Evolutionary conservation across 2,113 vertebrate genomes (phyloP).

Genomic region (Bambusicola thoracicus): DNA sequence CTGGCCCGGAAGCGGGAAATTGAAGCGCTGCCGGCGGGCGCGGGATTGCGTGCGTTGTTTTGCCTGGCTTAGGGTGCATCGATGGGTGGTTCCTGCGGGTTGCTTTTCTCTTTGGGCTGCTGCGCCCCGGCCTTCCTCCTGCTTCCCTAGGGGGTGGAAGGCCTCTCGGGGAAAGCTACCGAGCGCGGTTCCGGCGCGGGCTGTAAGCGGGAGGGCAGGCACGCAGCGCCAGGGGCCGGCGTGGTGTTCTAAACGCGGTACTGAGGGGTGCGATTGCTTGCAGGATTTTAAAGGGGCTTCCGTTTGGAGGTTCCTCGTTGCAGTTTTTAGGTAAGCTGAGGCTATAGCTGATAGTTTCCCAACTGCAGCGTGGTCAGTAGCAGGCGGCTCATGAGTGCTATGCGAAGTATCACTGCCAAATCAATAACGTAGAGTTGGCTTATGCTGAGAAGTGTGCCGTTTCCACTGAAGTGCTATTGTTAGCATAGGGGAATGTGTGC

Average conservation of each 20-base stretch:
- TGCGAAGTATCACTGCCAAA: background rate
- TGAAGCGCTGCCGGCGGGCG: background rate
- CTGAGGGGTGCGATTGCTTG: background rate
- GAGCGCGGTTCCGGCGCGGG: background rate
- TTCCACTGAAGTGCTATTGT: constrained; percentile 11
- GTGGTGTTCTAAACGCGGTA: no score
- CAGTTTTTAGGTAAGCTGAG: background rate
- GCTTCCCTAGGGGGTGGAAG: background rate
- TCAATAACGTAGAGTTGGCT: background rate
- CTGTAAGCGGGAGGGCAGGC: background rate
- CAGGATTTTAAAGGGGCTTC: background rate
- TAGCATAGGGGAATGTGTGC: background rate
- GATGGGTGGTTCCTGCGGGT: no score
- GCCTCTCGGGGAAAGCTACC: background rate
- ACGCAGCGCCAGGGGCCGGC: background rate
- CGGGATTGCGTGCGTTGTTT: no score
- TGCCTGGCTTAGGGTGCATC: no score
- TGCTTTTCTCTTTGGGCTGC: background rate
- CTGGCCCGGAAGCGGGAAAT: background rate
- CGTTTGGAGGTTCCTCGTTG: background rate
- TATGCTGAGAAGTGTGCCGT: background rate
- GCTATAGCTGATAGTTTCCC: background rate
- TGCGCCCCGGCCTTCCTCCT: no score
- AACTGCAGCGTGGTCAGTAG: background rate
- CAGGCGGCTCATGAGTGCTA: background rate